Conservation (phyloP, 2,113 vertebrate genomes). For the Ploceus nigricollis region DNA sequence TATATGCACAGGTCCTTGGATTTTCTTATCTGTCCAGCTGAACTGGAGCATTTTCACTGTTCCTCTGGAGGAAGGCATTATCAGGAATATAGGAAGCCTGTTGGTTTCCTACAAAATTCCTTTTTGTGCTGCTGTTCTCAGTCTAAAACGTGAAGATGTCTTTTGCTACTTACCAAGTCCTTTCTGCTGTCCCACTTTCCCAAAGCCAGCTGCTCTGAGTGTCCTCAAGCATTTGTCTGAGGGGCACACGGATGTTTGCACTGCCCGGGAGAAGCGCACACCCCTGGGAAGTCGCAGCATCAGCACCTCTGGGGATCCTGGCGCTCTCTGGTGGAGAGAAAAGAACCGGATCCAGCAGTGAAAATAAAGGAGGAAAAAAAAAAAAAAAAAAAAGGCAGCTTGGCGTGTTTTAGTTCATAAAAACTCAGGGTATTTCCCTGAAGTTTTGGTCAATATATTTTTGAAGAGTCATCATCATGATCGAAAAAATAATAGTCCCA, state of each 20-base stretch:
- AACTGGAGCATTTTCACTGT: background rate
- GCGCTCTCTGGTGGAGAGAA: constrained; percentile 45
- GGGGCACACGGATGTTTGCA: background rate
- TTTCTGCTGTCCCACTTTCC: background rate
- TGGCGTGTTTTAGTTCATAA: background rate
- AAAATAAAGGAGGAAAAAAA: background rate
- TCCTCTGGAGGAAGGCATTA: background rate
- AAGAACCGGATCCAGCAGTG: background rate
- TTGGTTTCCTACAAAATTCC: background rate
- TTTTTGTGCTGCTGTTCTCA: background rate
- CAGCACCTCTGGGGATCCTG: background rate
- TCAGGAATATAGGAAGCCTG: background rate
- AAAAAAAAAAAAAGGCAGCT: too few species aligned
- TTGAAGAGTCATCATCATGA: background rate
- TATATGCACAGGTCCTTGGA: background rate
- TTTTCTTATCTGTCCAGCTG: background rate
- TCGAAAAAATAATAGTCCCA: background rate
- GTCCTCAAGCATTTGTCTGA: background rate
- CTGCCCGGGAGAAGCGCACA: background rate
- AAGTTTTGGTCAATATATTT: background rate
- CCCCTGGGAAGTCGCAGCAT: background rate
- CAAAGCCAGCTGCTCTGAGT: background rate
- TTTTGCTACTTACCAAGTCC: background rate
- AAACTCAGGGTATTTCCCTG: background rate
- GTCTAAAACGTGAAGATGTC: background rate